phyloP scores from a whole-genome alignment of 2,888 invertebrate species.

The Parascotia fuliginaria region DNA sequence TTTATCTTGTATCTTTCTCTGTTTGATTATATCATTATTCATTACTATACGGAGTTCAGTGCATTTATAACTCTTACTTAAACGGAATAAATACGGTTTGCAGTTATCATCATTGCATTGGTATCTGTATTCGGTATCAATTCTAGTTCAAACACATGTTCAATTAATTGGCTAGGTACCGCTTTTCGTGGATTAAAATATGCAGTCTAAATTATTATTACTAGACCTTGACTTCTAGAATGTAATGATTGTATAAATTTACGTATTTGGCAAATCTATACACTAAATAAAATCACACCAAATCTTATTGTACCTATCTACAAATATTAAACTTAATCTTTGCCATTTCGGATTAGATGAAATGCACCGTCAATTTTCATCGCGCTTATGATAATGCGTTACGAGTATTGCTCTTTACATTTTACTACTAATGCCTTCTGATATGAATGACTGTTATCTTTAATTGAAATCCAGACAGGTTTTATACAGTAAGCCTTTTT shows the following conservation, averaged over 20 bases:
- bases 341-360: slow-evolving; percentile 65
- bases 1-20: slow-evolving; percentile 14
- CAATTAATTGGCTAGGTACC: no score
- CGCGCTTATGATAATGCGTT: slow-evolving; percentile 71
- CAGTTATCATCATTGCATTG: no score
- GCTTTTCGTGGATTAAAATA: no score
- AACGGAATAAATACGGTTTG: neutral
- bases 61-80: neutral
- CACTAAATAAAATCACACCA: slow-evolving; percentile 4
- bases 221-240: no score
- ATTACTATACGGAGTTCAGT: no score
- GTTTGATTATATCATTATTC: slow-evolving; percentile 17
- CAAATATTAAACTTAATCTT: slow-evolving; percentile 51
- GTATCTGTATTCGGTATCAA: no score
- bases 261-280: no score
- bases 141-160: no score
- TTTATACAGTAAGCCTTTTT: slow-evolving; percentile 30
- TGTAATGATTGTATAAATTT: no score
- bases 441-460: slow-evolving; percentile 57
- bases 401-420: slow-evolving; percentile 69
- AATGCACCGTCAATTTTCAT: slow-evolving; percentile 70
- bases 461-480: slow-evolving; percentile 55
- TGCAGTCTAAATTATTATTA: no score
- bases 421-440: slow-evolving; percentile 56
- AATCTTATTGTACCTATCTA: slow-evolving; percentile 11